Base-by-base conservation (phyloP, 2,113 vertebrate genomes). In the Sinocyclocheilus grahami region DNA sequence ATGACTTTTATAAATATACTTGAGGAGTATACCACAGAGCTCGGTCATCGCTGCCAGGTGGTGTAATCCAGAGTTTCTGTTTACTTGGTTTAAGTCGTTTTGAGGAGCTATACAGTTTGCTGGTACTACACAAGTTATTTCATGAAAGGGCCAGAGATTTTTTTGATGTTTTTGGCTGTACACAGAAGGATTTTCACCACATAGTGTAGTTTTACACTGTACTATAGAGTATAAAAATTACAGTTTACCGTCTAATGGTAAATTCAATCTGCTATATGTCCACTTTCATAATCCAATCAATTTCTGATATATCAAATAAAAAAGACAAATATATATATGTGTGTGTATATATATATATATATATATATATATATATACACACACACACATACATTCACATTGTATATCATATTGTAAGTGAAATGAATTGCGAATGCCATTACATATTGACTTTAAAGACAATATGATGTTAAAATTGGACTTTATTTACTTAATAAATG, bases 1-100 rank as follows among this genome's bases (percentile, higher is more conserved):
- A 76, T 87, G 76, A 27, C 39, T 76, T 88, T 86, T 85, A 85
- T 76, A 78, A 84, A 78, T 63, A 75, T 48, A 53, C 82, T 74
- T 48, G 20, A 86, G 37, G 55, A 85, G n/a, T 86, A 39, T 85
- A 83, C 65, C 69, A 53, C 33, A 39, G 27, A 88, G 62, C 71
- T 27, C 53, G 42, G 39, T 75, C 78, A 75, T 78, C 85, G 55
- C 16, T 60, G 67, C 65, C 84, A 62, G 85, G 53, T 79, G 72
- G 78, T 82, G 53, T 58, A 78, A 86, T 65, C 48, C 72, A 78
- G 37, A 1, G 22, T 51, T 71, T 63, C 69, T 84, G 37, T 77
- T 63, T 42, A 42, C 22, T n/a, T 24, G 8, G 30, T 37, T 65
- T 80, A 72, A n/a, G 39, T 30, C 22, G 33, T 72, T 72, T 72